Evolutionary conservation across 2,797 vertebrate species (phyloP).

Genomic region (Cuniculus paca): DNA sequence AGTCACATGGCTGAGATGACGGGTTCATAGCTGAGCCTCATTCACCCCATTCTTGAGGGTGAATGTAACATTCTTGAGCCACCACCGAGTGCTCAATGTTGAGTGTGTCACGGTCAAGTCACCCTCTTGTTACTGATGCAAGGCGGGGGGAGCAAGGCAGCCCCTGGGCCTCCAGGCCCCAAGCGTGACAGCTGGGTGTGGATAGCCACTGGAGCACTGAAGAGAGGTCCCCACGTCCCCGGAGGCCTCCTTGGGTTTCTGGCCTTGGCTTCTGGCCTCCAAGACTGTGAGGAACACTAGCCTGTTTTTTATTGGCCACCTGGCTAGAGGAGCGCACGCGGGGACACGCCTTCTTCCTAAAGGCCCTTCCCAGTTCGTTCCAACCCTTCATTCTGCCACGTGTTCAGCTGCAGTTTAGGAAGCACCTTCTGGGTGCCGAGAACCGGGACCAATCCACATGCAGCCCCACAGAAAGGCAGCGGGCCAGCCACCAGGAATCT

Average conservation of each 20-base stretch:
- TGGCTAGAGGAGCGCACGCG: neutral
- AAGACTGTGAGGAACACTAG: neutral
- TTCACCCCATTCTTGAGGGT: neutral
- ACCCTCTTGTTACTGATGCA: too few relatives aligned
- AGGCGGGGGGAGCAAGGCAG: neutral
- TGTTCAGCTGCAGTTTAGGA: neutral
- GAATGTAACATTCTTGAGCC: neutral
- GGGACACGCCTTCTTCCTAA: neutral
- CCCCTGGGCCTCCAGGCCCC: neutral
- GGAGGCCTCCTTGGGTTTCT: neutral
- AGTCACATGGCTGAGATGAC: neutral
- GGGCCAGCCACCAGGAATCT: neutral
- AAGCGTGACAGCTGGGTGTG: neutral
- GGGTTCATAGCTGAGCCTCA: neutral
- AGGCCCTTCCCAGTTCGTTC: neutral
- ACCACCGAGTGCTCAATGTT: fast-evolving
- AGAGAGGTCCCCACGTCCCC: neutral
- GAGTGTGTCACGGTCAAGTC: neutral
- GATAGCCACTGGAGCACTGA: neutral
- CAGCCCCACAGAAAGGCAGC: neutral
- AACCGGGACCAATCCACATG: fast-evolving
- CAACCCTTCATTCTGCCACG: neutral
- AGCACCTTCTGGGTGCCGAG: neutral
- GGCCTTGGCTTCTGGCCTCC: neutral
- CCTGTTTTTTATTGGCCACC: neutral